Evolutionary conservation across 2,888 invertebrate species (phyloP), one percentile per base, ranked within the genome.

Genomic region (Standfussiana lucernea): DNA sequence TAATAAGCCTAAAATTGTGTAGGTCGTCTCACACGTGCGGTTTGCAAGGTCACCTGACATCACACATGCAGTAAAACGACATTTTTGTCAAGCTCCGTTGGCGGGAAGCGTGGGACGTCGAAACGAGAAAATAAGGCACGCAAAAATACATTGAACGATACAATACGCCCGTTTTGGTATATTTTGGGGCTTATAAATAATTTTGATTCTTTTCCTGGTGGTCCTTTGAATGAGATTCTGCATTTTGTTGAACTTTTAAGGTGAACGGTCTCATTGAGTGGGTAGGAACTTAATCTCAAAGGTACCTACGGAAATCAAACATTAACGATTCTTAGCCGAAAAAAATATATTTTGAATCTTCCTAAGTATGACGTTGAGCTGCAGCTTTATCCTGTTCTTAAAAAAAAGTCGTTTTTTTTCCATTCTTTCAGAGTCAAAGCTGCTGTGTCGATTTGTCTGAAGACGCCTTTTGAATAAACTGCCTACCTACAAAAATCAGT

Each of bases 21-120:
- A 83, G 87, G 87, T 88, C 75, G 80, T 70, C 67, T n/a, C 75
- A 73, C 83, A 84, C 86, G 85, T 86, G 87, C 75, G 79, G 79
- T 71, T 75, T 81, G 84, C 89, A 89, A 89, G 89, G 89, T 89
- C 89, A 81, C 61, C 68, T 90, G 90, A 89, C 88, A 88, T 91
- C 89, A 90, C 85, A 87, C 77, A 81, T 90, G 91, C 91, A 90
- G 88, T 88, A 86, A 79, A 86, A 87, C 89, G 86, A 90, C 88
- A 90, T 90, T 89, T 91, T 88, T 89, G 85, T 85, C 62, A 59
- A 80, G 64, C 84, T 79, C 67, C 75, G 81, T 77, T 86, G 86
- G 91, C 89, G 89, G 89, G 85, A 56, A 65, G 80, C 88, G 89
- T 90, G 89, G 90, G 90, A 75, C 65, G 89, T 72, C 59, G 15